These are phyloP conservation scores for Phymatocera aterrima DNA, from an alignment of 2,888 invertebrate genomes.

Conservation along the genomic window DNA sequence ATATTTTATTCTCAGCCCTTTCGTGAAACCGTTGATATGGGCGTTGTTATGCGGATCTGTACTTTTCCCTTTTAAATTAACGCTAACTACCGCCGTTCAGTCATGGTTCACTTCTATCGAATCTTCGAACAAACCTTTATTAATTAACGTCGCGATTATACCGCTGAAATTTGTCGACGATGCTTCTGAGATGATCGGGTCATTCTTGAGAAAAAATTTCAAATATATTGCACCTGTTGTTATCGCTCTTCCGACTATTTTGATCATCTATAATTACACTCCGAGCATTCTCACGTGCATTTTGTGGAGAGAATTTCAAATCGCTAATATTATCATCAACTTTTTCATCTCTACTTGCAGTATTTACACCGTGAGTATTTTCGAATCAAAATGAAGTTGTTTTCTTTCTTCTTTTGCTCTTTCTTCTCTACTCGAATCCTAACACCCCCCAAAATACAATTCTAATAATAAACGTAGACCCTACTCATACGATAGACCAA, in stretches of 20 bases:
- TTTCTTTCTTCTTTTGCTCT: no score
- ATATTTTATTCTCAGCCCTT: conserved; percentile 92
- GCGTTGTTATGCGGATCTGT: conserved; percentile 97
- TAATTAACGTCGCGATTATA: conserved; percentile 79
- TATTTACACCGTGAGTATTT: conserved; percentile 75
- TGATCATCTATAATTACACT: conserved; percentile 84
- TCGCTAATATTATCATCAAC: conserved; percentile 75
- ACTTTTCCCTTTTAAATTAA: conserved; percentile 95
- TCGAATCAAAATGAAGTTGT: neutral
- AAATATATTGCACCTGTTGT: conserved; percentile 77
- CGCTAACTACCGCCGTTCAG: conserved; percentile 84
- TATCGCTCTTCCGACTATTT: conserved; percentile 75
- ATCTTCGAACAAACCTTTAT: conserved; percentile 81
- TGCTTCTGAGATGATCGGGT: conserved; percentile 85
- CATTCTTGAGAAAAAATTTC: conserved; percentile 82
- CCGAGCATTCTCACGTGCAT: conserved; percentile 80
- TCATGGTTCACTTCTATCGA: conserved; percentile 87
- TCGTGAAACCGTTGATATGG: conserved; percentile 96
- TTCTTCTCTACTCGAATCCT: neutral
- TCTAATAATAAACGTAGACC: conserved; percentile 4
- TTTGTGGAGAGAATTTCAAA: conserved; percentile 77
- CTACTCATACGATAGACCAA: neutral
- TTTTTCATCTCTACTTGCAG: conserved; percentile 77
- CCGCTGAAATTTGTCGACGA: conserved; percentile 88
- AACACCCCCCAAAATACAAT: neutral